Conservation (phyloP, 2,113 vertebrate species). For the Bos indicus region DNA sequence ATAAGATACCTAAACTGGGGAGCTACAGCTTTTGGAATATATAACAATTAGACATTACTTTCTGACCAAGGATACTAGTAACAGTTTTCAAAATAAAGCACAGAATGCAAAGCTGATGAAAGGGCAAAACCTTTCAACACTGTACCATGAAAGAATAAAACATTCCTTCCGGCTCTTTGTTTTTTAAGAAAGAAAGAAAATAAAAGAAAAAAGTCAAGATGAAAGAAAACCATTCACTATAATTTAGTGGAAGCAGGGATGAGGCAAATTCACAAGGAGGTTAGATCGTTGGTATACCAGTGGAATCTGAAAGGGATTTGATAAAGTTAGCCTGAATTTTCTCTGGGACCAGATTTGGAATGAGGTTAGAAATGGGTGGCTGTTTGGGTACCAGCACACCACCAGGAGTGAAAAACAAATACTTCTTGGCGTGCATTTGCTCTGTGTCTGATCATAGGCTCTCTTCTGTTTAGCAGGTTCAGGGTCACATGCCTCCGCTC, state of each 20-base stretch:
- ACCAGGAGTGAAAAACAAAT: conserved; percentile 79
- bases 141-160: not conserved
- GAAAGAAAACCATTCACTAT: not conserved
- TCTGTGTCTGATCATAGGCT: conserved; percentile 87
- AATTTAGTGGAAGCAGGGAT: not conserved
- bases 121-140: conserved; percentile 37
- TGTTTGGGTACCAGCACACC: conserved; percentile 78
- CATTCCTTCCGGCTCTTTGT: not conserved
- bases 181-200: not conserved
- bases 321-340: conserved; percentile 78
- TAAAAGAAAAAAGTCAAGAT: not conserved
- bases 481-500: conserved; percentile 99
- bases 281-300: not conserved
- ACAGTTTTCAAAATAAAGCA: conserved; percentile 58
- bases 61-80: conserved; percentile 51
- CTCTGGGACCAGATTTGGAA: conserved; percentile 69
- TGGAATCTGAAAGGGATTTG: conserved; percentile 41
- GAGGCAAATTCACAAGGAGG: not conserved
- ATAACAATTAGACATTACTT: conserved; percentile 63
- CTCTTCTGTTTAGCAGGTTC: conserved; percentile 97
- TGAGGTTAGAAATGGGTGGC: conserved; percentile 78
- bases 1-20: conserved; percentile 51
- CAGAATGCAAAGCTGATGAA: conserved; percentile 36
- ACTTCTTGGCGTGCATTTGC: conserved; percentile 87
- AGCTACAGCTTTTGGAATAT: conserved; percentile 50